phyloP scores from a whole-genome alignment of 2,797 vertebrate genomes.

The Phrynocephalus guinanensis region DNA sequence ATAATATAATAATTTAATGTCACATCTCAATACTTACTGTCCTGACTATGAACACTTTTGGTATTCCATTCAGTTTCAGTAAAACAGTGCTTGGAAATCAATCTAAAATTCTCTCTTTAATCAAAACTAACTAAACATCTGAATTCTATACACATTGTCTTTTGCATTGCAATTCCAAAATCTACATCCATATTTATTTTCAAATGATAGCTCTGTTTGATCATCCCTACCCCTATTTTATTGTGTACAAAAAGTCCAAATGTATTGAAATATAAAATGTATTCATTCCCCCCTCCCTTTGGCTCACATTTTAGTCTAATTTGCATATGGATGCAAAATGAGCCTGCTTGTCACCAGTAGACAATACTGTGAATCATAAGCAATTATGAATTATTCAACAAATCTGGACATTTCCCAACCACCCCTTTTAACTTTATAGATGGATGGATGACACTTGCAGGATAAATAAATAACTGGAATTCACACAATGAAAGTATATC shows the following conservation, averaged over 20 bases:
- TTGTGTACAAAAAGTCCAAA: slow-evolving; percentile 1
- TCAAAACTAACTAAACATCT: too few relatives aligned
- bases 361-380: slow-evolving; percentile 50
- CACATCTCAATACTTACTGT: too few relatives aligned
- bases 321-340: slow-evolving; percentile 56
- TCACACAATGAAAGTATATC: slow-evolving; percentile 1
- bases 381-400: slow-evolving; percentile 59
- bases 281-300: slow-evolving; percentile 32
- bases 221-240: too few relatives aligned
- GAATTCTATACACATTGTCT: too few relatives aligned
- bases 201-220: too few relatives aligned
- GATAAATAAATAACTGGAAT: slow-evolving; percentile 34
- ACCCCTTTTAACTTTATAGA: slow-evolving; percentile 58
- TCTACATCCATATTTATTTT: too few relatives aligned
- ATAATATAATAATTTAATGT: too few relatives aligned
- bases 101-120: too few relatives aligned
- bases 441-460: slow-evolving; percentile 38
- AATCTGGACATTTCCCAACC: slow-evolving; percentile 53
- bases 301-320: slow-evolving; percentile 40
- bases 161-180: too few relatives aligned
- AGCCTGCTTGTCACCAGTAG: slow-evolving; percentile 49
- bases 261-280: slow-evolving; percentile 25
- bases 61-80: too few relatives aligned
- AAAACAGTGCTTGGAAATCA: too few relatives aligned
- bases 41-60: too few relatives aligned